A percentile compares a stretch with the other conserved stretches of the same genome.
These are phyloP conservation scores for Dolichomitus sp. DNA, from an alignment of 2,888 invertebrate genomes.

Conservation along the genomic window DNA sequence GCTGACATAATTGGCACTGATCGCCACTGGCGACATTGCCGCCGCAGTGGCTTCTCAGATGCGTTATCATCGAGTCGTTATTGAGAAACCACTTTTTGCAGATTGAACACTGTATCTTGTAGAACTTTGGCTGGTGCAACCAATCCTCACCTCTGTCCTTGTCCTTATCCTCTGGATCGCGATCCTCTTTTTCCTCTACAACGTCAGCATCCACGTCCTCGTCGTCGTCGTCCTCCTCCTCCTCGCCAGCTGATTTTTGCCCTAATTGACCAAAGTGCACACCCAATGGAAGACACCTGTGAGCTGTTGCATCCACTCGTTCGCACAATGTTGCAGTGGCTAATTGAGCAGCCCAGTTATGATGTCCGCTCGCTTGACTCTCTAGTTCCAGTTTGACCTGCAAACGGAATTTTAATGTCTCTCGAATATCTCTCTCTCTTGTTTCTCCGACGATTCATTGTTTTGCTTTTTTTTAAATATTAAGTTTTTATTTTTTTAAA, in stretches of 20 bases:
- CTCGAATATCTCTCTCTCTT: conserved; percentile 28
- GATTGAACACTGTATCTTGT: conserved; percentile 83
- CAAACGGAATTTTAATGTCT: conserved; percentile 57
- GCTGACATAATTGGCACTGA: conserved; percentile 82
- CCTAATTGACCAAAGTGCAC: background rate
- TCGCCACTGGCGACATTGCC: conserved; percentile 64
- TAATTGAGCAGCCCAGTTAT: conserved; percentile 81
- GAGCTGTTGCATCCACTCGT: conserved; percentile 78
- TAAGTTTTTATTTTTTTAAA: background rate
- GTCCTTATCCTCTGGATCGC: conserved; percentile 5
- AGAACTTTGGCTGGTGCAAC: conserved; percentile 77
- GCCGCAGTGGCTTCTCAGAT: conserved; percentile 81
- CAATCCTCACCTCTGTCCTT: conserved; percentile 20
- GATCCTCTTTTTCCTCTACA: conserved; percentile 2
- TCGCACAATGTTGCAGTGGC: conserved; percentile 78
- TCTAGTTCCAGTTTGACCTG: conserved; percentile 83
- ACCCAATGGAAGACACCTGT: conserved; percentile 69
- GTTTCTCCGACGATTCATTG: background rate
- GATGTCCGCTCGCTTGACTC: conserved; percentile 79
- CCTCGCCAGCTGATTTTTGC: conserved; percentile 18
- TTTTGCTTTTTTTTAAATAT: background rate
- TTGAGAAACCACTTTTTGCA: conserved; percentile 85
- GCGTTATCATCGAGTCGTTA: conserved; percentile 84
- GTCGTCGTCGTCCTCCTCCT: conserved; percentile 3
- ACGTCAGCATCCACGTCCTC: background rate